These are phyloP conservation scores for Phalanger gymnotis DNA, from an alignment of 2,797 vertebrate species.

Conservation along the genomic window DNA sequence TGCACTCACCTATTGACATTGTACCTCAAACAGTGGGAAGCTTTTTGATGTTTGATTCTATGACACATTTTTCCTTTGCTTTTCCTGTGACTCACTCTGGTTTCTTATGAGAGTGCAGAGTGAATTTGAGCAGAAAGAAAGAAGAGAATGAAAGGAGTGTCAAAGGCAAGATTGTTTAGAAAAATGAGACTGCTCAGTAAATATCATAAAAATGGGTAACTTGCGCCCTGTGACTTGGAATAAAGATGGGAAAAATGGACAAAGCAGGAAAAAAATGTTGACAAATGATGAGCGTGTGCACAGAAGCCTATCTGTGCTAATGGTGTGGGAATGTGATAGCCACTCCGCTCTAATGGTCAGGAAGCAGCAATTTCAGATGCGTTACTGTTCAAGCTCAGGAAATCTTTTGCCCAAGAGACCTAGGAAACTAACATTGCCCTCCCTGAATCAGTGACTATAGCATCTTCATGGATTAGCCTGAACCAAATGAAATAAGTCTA, in stretches of 20 bases:
- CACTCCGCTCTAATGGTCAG: slow-evolving; percentile 4
- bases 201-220: slow-evolving; percentile 51
- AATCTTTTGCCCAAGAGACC: background rate
- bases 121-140: background rate
- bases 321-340: slow-evolving; percentile 1
- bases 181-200: slow-evolving; percentile 61
- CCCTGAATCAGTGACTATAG: background rate
- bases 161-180: slow-evolving; percentile 58
- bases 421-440: background rate
- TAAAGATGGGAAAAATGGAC: slow-evolving; percentile 54
- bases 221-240: slow-evolving; percentile 51
- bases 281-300: slow-evolving; percentile 26
- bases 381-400: background rate
- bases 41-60: background rate
- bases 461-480: background rate
- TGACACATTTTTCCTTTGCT: background rate
- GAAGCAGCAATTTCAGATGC: background rate
- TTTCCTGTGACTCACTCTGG: background rate
- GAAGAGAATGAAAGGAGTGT: slow-evolving; percentile 50
- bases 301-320: slow-evolving; percentile 57
- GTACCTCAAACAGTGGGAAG: background rate
- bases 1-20: background rate
- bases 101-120: background rate
- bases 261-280: slow-evolving; percentile 38
- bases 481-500: background rate